phyloP scores from a whole-genome alignment of 2,113 vertebrate species.

The Eretmochelys imbricata region DNA sequence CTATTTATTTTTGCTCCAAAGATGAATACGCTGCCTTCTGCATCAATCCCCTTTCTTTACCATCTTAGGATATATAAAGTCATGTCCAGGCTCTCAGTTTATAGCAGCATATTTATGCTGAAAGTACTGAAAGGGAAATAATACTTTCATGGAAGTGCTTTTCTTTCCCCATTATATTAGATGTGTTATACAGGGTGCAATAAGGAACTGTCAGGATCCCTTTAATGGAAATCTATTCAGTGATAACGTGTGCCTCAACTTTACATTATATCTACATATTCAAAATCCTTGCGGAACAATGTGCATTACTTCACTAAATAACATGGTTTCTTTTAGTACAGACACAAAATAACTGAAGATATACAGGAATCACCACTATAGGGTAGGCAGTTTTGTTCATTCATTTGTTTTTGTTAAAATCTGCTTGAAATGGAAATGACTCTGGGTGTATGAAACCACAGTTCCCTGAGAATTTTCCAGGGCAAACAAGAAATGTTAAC shows the following conservation, averaged over 20 bases:
- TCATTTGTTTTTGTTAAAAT: constrained; percentile 46
- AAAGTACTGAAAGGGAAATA: not conserved
- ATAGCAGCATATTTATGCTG: not conserved
- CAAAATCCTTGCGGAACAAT: not conserved
- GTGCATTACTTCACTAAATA: not conserved
- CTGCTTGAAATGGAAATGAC: constrained; percentile 70
- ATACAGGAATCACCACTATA: not conserved
- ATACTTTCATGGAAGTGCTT: not conserved
- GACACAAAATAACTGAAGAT: not conserved
- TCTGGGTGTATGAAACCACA: constrained; percentile 65
- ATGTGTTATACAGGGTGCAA: not conserved
- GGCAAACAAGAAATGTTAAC: constrained; percentile 68
- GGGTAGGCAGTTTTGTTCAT: not conserved
- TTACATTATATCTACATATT: not conserved
- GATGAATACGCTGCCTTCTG: not conserved
- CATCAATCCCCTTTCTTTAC: not conserved
- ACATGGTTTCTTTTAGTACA: not conserved
- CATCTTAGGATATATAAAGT: fast-evolving
- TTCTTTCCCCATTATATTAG: not conserved
- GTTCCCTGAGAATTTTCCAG: constrained; percentile 76
- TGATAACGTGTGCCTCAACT: not conserved
- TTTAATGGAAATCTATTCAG: not conserved
- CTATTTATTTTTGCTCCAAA: not conserved
- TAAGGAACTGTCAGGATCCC: not conserved
- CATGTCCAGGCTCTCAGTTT: not conserved